Evolutionary conservation across 2,113 vertebrate genomes (phyloP), one percentile per base, ranked within the genome.

Genomic region (Oceanites oceanicus): DNA sequence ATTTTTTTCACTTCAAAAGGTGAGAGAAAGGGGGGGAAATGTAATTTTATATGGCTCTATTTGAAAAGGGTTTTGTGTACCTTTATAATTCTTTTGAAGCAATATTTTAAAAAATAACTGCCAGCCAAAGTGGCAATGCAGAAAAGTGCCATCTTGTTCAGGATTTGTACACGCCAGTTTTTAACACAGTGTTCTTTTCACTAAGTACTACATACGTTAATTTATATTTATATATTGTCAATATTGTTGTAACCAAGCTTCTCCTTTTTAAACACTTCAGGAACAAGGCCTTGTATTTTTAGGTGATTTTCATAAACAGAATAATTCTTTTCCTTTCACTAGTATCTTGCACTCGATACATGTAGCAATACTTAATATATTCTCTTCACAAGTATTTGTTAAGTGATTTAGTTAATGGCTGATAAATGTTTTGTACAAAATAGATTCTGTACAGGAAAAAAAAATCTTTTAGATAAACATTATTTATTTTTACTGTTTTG

Each of bases 401-500:
- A 98, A 98, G 98, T 98, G 95, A 98, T 97, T 98, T 98, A 98
- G 98, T 98, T 98, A 98, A 98, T 98, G 97, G 97, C 97, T 98
- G 98, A 98, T 98, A 98, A 98, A 98, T 98, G 98, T 99, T 99
- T 99, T 99, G 98, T 99, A 99, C 98, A 99, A 99, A 98, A 98
- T 98, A 98, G 98, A 98, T 98, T 98, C 98, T 99, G 98, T 99
- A 99, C 98, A 99, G 98, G 98, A 97, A 98, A 95, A 98, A 86
- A 97, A 98, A 98, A 97, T 98, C 98, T 99, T 99, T 98, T 98
- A 99, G 98, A 99, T 98, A 98, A 98, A 98, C 98, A 96, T 98
- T 99, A 99, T 99, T 99, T 99, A 99, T 99, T 99, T 99, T 99
- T 99, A 98, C 98, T 98, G 98, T 98, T 99, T 97, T 99, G 98